Percentiles rank a stretch among this genome's conserved stretches.
Conservation (phyloP, 2,888 invertebrate species). For the Lasioglossum morio region DNA sequence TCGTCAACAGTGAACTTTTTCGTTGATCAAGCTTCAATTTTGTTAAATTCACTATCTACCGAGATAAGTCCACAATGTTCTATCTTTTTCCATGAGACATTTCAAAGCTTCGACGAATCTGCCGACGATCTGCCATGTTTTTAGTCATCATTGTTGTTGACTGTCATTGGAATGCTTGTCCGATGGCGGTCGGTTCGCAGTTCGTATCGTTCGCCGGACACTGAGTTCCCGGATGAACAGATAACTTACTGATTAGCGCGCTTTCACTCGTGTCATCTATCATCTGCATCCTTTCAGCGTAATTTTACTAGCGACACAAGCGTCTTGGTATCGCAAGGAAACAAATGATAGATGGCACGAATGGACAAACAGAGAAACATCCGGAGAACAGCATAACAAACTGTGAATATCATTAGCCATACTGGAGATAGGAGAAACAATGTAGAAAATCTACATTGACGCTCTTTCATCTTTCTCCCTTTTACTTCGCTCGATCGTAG, state of each 20-base stretch:
- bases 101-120: background rate
- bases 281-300: background rate
- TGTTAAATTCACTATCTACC: background rate
- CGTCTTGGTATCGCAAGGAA: background rate
- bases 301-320: background rate
- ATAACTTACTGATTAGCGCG: slow-evolving; percentile 66
- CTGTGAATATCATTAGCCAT: background rate
- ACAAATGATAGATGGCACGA: background rate
- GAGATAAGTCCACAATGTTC: too few species aligned
- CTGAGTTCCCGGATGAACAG: slow-evolving; percentile 72
- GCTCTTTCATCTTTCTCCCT: background rate
- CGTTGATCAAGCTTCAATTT: background rate
- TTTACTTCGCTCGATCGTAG: background rate
- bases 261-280: slow-evolving; percentile 23
- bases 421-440: background rate
- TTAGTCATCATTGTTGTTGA: background rate
- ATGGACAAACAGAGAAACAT: background rate
- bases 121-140: background rate
- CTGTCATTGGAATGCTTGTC: background rate
- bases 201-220: slow-evolving; percentile 65
- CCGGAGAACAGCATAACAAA: background rate
- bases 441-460: background rate
- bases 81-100: background rate
- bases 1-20: background rate
- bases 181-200: background rate